Percentiles rank a stretch among this genome's conserved stretches.
Evolutionary conservation across 1,140 invertebrate genomes (phyloP).

Genomic region (Phortica variegata): DNA sequence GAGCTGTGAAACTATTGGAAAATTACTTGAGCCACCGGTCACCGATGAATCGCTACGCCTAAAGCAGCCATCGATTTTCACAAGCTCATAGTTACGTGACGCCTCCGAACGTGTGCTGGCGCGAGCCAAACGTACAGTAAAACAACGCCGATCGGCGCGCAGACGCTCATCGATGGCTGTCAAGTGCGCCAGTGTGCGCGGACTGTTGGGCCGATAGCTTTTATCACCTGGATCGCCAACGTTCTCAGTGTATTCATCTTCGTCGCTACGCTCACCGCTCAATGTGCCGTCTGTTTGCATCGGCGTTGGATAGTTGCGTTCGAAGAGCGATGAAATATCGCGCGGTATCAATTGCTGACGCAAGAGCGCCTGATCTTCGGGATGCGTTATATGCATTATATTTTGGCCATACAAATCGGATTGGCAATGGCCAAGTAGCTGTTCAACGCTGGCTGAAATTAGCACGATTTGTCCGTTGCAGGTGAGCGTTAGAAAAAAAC

Average conservation of each 20-base stretch:
- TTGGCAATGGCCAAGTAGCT: constrained; percentile 81
- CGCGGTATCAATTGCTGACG: constrained; percentile 66
- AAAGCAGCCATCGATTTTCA: constrained; percentile 62
- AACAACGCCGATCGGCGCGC: constrained; percentile 52
- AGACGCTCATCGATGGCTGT: constrained; percentile 46
- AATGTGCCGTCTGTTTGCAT: constrained; percentile 39
- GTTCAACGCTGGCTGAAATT: constrained; percentile 79
- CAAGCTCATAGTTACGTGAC: constrained; percentile 64
- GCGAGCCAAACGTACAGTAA: constrained; percentile 62
- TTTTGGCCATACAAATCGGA: constrained; percentile 83
- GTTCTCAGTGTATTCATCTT: constrained; percentile 28
- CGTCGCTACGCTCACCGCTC: constrained; percentile 43
- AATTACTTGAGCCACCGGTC: constrained; percentile 42
- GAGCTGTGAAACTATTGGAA: constrained; percentile 59
- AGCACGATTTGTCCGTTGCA: constrained; percentile 82
- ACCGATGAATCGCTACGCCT: constrained; percentile 60
- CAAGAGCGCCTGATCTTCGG: constrained; percentile 73
- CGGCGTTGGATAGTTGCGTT: constrained; percentile 30
- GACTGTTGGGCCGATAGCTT: constrained; percentile 18
- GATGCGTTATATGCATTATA: constrained; percentile 73
- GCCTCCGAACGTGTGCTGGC: constrained; percentile 66
- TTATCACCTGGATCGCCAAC: constrained; percentile 32
- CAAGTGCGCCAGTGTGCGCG: constrained; percentile 47
- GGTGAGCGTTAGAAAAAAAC: constrained; percentile 78
- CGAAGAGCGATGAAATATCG: constrained; percentile 55